Evolutionary conservation across 1,140 invertebrate genomes (phyloP).

Genomic region (Riptortus pedestris): DNA sequence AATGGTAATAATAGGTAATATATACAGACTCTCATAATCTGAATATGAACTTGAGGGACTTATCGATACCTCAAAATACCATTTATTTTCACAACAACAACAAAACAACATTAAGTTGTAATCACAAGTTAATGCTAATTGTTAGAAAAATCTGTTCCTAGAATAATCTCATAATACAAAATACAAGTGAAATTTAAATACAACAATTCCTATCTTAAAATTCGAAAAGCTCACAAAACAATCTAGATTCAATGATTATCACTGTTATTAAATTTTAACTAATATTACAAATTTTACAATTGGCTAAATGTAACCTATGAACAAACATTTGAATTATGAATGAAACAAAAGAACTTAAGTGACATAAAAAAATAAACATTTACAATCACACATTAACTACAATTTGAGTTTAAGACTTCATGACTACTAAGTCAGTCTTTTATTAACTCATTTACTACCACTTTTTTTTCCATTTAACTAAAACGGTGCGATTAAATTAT

Average conservation of each 20-base stretch:
- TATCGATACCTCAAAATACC: no score
- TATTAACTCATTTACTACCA: background rate
- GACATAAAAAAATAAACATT: slow-evolving; percentile 13
- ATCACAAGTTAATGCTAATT: no score
- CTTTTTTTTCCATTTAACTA: background rate
- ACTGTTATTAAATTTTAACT: slow-evolving; percentile 7
- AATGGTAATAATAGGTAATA: no score
- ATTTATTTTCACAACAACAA: no score
- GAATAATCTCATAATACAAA: no score
- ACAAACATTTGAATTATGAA: background rate
- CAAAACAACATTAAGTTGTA: no score
- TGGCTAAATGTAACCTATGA: slow-evolving; percentile 6
- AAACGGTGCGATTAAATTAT: background rate
- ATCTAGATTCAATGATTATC: slow-evolving; percentile 1
- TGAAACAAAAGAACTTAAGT: background rate
- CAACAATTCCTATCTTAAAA: background rate
- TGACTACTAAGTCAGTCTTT: slow-evolving; percentile 9
- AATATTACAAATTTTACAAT: background rate
- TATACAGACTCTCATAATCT: no score
- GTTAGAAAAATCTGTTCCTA: no score
- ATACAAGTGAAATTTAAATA: no score
- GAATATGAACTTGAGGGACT: no score
- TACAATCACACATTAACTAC: slow-evolving; percentile 12
- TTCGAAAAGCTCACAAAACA: background rate
- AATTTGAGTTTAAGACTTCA: slow-evolving; percentile 5